Conservation (phyloP, 2,888 invertebrate species). For the Electrophaes corylata region DNA sequence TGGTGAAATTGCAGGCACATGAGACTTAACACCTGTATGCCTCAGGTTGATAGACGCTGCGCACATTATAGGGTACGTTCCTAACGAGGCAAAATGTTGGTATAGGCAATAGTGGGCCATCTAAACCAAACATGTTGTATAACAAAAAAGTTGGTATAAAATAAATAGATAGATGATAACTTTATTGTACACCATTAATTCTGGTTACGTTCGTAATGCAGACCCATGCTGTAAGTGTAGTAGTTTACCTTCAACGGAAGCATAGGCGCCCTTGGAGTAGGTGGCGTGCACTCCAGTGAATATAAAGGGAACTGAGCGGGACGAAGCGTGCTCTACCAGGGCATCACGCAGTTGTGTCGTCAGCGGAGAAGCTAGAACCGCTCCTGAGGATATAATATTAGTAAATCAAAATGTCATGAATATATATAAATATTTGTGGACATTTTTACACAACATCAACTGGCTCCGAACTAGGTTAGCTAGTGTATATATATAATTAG, state of each 20-base stretch:
- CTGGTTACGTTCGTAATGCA: background rate
- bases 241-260: slow-evolving; percentile 20
- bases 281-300: slow-evolving; percentile 8
- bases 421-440: too few relatives aligned
- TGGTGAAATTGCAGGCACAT: too few relatives aligned
- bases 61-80: slow-evolving; percentile 3
- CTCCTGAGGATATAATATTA: slow-evolving; percentile 1
- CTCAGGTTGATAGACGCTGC: too few relatives aligned
- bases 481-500: too few relatives aligned
- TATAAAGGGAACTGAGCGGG: background rate
- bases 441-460: too few relatives aligned
- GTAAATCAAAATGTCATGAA: too few relatives aligned
- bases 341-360: background rate
- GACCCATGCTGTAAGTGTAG: background rate
- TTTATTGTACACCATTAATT: background rate
- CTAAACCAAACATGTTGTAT: too few relatives aligned
- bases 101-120: too few relatives aligned
- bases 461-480: too few relatives aligned
- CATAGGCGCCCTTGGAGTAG: slow-evolving; percentile 18
- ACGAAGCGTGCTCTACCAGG: background rate
- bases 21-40: too few relatives aligned
- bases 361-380: slow-evolving; percentile 9
- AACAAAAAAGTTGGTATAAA: background rate
- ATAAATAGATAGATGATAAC: background rate
- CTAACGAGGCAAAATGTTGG: too few relatives aligned